Evolutionary conservation across 35 echinoderm and acorn worm species (phyloP), one percentile per base, ranked within the genome.

Genomic region (Antedon bifida): DNA sequence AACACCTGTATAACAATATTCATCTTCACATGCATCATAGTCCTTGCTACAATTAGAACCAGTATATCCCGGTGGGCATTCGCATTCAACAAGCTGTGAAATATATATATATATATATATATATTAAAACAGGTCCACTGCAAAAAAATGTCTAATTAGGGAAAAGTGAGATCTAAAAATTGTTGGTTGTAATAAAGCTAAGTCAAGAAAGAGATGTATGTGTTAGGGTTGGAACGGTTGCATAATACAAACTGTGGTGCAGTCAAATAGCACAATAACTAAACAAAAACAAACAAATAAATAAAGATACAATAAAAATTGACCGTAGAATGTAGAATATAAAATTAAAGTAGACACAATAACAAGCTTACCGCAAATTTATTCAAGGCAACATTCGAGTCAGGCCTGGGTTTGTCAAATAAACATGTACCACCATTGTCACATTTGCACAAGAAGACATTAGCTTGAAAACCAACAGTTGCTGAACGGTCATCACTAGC

Each of bases 1-100:
- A 21, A 90, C 88, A 30, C 85, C 88, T 0, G 82, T 36, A 75
- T 88, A 99, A 79, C 95, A 99, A 17, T 88, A 86, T 8, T 55
- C 14, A 46, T 92, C 95, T 14, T 34, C 28, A 81, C 95, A 99
- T 3, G 44, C 77, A 39, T 93, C 83, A 23, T 84, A 74, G 75
- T 96, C 38, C 29, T 35, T 76, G 78, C 87, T 82, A 36, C 55
- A 89, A 3, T 82, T 35, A 34, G 34, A 19, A 12, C 86, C 91
- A 42, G 83, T 56, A 32, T 42, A 88, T 23, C 86, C 83, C 10
- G 29, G 33, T 29, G 74, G 17, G 34, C 91, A 93, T 17, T 45
- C 77, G 45, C 91, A 93, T 21, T 81, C 77, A 30, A 88, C 91
- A 33, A 89, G 23, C 91, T 93, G 79, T n/a, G 26, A 84, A 74